A percentile compares a stretch with the other conserved stretches of the same genome.
Evolutionary conservation across 2,113 vertebrate genomes (phyloP).

Genomic region (Tupaia chinensis): DNA sequence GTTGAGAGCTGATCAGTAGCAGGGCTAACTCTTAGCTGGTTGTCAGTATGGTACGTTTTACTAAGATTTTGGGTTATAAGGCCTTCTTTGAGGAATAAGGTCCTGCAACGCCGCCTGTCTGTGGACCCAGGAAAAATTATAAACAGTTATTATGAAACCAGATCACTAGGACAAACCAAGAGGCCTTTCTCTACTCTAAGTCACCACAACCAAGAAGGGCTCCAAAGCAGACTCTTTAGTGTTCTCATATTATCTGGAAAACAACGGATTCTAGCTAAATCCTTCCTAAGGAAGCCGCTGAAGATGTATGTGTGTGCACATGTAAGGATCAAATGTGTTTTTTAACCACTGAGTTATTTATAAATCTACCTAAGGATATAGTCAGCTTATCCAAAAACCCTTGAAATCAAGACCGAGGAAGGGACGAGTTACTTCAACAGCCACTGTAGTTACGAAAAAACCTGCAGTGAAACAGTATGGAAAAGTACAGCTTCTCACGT

Average conservation of each 20-base stretch:
- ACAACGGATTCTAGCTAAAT: not conserved
- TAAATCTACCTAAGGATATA: not conserved
- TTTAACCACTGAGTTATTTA: not conserved
- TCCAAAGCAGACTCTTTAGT: not conserved
- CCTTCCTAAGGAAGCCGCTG: not conserved
- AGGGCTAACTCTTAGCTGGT: not conserved
- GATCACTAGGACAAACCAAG: conserved; percentile 80
- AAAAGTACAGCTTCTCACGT: conserved; percentile 81
- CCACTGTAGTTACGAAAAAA: not conserved
- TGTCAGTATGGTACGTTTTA: conserved; percentile 30
- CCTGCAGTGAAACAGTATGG: conserved; percentile 64
- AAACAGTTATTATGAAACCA: conserved; percentile 82
- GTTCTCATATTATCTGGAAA: not conserved
- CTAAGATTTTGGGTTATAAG: conserved; percentile 35
- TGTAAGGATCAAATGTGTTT: not conserved
- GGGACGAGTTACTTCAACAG: conserved; percentile 28
- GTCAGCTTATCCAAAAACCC: conserved; percentile 39
- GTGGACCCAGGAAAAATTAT: conserved; percentile 71
- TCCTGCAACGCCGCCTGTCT: conserved; percentile 82
- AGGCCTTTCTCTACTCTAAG: conserved; percentile 70
- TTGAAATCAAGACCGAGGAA: not conserved
- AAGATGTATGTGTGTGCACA: not conserved
- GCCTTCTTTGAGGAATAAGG: conserved; percentile 60
- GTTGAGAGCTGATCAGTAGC: not conserved
- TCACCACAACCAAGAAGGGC: conserved; percentile 51